Conservation (phyloP, 2,113 vertebrate species). For the Clupea harengus region DNA sequence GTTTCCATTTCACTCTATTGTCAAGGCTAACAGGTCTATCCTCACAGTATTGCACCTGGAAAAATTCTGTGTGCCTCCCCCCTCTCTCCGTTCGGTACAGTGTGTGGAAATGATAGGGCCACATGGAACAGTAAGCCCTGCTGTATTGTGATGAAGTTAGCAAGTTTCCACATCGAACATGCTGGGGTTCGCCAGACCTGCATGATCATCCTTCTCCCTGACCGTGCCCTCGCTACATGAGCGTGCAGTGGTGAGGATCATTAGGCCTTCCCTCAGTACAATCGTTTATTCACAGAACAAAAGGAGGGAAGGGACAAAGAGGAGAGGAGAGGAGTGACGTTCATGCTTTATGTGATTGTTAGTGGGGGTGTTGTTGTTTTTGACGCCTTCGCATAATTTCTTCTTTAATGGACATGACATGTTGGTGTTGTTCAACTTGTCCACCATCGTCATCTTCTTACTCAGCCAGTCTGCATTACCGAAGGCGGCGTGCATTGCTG, state of each 20-base stretch:
- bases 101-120: conserved; percentile 41
- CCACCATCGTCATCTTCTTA: not conserved
- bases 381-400: not conserved
- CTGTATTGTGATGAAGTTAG: conserved; percentile 40
- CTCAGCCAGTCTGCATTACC: not conserved
- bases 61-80: conserved; percentile 34
- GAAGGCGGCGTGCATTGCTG: not conserved
- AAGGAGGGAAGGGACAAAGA: not conserved
- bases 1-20: conserved; percentile 44
- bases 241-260: no score
- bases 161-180: conserved; percentile 27
- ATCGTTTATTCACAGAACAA: not conserved
- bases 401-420: not conserved
- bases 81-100: conserved; percentile 35
- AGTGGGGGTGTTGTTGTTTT: not conserved
- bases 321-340: not conserved
- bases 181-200: conserved; percentile 27
- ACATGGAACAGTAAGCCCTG: conserved; percentile 49
- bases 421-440: not conserved
- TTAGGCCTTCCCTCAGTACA: not conserved
- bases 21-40: conserved; percentile 43
- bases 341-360: not conserved
- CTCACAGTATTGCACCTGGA: conserved; percentile 33
- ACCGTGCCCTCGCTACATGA: no score
- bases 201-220: conserved; percentile 38